Base-by-base conservation (phyloP, 2,888 invertebrate species). In the Epicampocera succincta region DNA sequence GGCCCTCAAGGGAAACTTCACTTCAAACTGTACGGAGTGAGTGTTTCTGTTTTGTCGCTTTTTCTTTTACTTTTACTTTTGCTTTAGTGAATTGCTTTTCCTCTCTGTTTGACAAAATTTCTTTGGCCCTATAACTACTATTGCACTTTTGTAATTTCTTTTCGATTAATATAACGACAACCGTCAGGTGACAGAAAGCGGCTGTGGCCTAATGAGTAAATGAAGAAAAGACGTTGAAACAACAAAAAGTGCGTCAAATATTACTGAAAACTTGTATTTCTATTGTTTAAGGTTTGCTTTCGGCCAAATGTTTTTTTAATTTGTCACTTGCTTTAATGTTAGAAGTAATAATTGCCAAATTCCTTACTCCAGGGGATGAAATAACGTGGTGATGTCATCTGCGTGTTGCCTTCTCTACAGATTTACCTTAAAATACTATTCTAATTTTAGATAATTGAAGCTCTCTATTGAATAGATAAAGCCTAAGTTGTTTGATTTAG, bases 301-400 rank as follows among this genome's bases (percentile, higher is more conserved):
- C 5, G 12, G 15, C 50, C 21, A 66, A 63, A 63, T 56, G 76
- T 29, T 17, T 69, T 77, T 77, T 69, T 63, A 77, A 77, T 71
- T 63, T 71, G 63, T 63, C 69, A 71, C 40, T 71, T 77, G n/a
- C 63, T 68, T 69, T 52, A 48, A 38, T 69, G 69, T 54, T 42
- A 0, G 46, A 0, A 50, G 40, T 48, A 40, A 0, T 29, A 15
- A 15, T 42, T 61, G 42, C 12, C 15, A 17, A 66, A 25, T 54
- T 42, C 13, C 52, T 54, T 13, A 54, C 2, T 29, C 42, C 3
- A 13, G 3, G 9, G 9, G 68, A 9, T 48, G 29, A 42, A 54
- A n/a, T 15, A 15, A 0, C 4, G 12, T 12, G 13, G 5, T 33
- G 8, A 15, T 38, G 19, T 21, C 13, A 29, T 60, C 25, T 17